Percentiles rank a stretch among this genome's conserved stretches.
phyloP scores from a whole-genome alignment of 2,888 invertebrate genomes.

The Tenthredo livida region DNA sequence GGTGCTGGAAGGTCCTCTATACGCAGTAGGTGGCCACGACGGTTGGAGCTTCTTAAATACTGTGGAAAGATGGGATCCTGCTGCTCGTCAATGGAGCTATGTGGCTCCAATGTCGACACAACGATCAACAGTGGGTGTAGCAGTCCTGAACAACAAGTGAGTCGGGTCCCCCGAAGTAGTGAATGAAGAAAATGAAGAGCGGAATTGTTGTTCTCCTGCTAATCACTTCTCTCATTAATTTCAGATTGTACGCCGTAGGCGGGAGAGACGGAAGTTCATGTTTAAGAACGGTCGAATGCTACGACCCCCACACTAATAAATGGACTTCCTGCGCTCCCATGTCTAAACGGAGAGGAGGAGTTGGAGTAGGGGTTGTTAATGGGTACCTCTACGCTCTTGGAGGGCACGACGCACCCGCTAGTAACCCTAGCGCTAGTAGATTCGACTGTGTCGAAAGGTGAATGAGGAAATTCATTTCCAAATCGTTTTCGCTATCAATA shows the following conservation, averaged over 20 bases:
- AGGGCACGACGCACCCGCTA: slow-evolving; percentile 96
- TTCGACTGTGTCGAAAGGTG: slow-evolving; percentile 95
- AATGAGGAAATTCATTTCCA: slow-evolving; percentile 77
- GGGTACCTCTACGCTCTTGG: slow-evolving; percentile 95
- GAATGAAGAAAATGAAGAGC: background rate
- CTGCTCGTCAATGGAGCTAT: slow-evolving; percentile 92
- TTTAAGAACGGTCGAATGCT: slow-evolving; percentile 92
- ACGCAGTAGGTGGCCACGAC: slow-evolving; percentile 97
- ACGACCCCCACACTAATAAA: slow-evolving; percentile 86
- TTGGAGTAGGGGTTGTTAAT: slow-evolving; percentile 93
- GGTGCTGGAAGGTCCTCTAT: slow-evolving; percentile 90
- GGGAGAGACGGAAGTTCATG: slow-evolving; percentile 96
- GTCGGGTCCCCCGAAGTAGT: slow-evolving; percentile 33
- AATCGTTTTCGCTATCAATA: background rate
- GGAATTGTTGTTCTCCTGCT: background rate
- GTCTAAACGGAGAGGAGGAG: slow-evolving; percentile 92
- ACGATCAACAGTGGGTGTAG: slow-evolving; percentile 94
- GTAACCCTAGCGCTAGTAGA: slow-evolving; percentile 89
- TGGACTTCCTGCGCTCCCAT: slow-evolving; percentile 94
- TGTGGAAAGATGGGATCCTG: slow-evolving; percentile 96
- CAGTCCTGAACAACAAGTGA: slow-evolving; percentile 87
- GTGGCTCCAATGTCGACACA: slow-evolving; percentile 94
- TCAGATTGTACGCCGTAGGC: slow-evolving; percentile 93
- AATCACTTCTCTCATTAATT: slow-evolving; percentile 1
- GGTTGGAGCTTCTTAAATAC: slow-evolving; percentile 97